These are phyloP conservation scores for Bradypodion pumilum DNA, from an alignment of 2,797 vertebrate genomes.

Conservation along the genomic window DNA sequence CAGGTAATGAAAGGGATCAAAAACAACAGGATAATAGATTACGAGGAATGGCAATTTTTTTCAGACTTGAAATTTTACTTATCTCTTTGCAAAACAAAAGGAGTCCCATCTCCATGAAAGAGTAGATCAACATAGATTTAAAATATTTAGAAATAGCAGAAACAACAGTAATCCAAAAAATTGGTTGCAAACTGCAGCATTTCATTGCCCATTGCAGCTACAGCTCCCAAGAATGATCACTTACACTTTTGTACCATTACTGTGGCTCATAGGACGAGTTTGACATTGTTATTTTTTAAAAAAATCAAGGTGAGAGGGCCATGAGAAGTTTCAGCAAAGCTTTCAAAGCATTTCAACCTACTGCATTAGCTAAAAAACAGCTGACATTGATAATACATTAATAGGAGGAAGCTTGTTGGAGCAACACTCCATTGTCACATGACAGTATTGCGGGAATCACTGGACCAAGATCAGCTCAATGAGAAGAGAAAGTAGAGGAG, in stretches of 20 bases:
- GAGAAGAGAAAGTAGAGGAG: slow-evolving; percentile 2
- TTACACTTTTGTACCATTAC: background rate
- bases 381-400: slow-evolving; percentile 13
- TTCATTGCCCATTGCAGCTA: background rate
- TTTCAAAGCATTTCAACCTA: background rate
- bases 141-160: background rate
- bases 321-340: background rate
- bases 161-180: no score
- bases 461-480: background rate
- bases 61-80: background rate
- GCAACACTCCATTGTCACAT: slow-evolving; percentile 7
- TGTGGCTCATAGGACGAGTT: background rate
- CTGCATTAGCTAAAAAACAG: background rate
- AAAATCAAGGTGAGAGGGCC: background rate
- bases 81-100: background rate
- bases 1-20: background rate
- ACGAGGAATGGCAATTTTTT: background rate
- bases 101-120: background rate
- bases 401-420: background rate
- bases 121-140: background rate
- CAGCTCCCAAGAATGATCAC: background rate
- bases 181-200: background rate
- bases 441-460: background rate
- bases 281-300: background rate
- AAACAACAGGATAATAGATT: background rate